These are phyloP conservation scores for Salvelinus namaycush DNA, from an alignment of 2,113 vertebrate genomes.

Conservation along the genomic window DNA sequence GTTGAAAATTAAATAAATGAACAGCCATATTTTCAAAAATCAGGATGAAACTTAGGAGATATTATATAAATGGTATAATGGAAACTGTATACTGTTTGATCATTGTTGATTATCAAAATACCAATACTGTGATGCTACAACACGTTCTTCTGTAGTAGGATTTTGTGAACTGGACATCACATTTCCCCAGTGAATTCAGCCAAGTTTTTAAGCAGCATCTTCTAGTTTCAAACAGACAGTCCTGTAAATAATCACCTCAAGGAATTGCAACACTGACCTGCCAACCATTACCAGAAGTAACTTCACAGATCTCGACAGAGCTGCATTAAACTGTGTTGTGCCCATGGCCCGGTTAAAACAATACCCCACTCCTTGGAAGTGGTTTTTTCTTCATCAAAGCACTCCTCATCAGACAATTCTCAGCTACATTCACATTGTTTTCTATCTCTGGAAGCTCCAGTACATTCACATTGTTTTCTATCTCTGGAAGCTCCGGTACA, in stretches of 20 bases:
- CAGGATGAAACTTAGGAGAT: conserved; percentile 25
- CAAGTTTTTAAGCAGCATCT: conserved; percentile 18
- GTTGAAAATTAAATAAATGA: conserved; percentile 53
- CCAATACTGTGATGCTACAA: conserved; percentile 69
- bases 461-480: conserved; percentile 18
- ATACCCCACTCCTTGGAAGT: conserved; percentile 9
- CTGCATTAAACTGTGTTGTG: not conserved
- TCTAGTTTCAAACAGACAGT: conserved; percentile 16
- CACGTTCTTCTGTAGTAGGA: conserved; percentile 23
- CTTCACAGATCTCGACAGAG: not conserved
- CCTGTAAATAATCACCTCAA: too few species aligned
- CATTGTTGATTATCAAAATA: conserved; percentile 48
- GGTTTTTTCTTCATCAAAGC: not conserved
- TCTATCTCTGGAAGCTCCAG: conserved; percentile 6
- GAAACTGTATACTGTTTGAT: conserved; percentile 60
- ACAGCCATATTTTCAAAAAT: conserved; percentile 54
- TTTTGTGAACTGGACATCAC: conserved; percentile 27
- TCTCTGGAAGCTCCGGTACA: too few species aligned
- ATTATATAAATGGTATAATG: conserved; percentile 55
- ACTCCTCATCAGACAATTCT: too few species aligned
- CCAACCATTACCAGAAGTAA: not conserved
- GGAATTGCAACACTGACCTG: too few species aligned
- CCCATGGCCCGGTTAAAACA: conserved; percentile 28
- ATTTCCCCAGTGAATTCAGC: conserved; percentile 20
- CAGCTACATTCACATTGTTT: not conserved